Percentiles rank a stretch among this genome's conserved stretches.
Conservation (phyloP, 2,888 invertebrate species). For the Chalcosyrphus nemorum region DNA sequence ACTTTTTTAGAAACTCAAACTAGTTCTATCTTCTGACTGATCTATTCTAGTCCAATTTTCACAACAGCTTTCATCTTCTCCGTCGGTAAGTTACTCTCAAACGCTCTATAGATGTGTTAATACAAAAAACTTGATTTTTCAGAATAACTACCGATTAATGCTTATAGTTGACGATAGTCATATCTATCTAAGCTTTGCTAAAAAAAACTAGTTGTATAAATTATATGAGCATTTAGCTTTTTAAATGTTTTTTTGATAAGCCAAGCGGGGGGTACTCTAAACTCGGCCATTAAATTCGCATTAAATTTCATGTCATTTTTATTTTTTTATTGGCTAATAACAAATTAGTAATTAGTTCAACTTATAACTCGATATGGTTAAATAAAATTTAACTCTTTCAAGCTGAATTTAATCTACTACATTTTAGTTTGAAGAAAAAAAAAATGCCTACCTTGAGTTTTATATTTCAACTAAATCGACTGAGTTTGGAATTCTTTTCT, state of each 20-base stretch:
- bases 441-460: too few species aligned
- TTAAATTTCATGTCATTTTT: conserved; percentile 1
- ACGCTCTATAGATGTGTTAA: too few species aligned
- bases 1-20: too few species aligned
- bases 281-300: conserved; percentile 11
- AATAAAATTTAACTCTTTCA: too few species aligned
- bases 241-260: conserved; percentile 14
- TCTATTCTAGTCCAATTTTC: too few species aligned
- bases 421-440: too few species aligned
- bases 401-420: too few species aligned
- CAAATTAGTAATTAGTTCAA: conserved; percentile 20
- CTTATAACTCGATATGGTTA: background rate
- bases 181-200: background rate
- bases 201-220: background rate
- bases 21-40: too few species aligned
- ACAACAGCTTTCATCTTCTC: too few species aligned
- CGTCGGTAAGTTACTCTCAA: too few species aligned
- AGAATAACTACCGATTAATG: background rate
- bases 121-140: background rate
- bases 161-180: background rate
- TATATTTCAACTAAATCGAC: conserved; percentile 40
- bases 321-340: background rate
- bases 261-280: background rate
- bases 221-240: conserved; percentile 2
- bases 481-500: conserved; percentile 30